Conservation (phyloP, 2,797 vertebrate genomes). For the Aulostomus chinensis region DNA sequence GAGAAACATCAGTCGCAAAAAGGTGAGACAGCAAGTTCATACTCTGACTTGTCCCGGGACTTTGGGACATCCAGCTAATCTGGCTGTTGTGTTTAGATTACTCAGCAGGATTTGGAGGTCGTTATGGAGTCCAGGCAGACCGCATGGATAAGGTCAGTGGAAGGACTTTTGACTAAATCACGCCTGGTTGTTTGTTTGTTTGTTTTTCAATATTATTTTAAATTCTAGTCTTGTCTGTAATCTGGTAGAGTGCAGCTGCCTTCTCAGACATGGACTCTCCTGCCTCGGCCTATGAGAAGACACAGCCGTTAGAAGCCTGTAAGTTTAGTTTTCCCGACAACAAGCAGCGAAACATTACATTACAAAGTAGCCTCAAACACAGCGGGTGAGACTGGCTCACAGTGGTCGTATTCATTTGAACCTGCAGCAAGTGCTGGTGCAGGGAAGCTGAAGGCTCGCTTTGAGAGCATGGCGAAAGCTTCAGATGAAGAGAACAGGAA, state of each 20-base stretch:
- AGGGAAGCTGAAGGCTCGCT: conserved; percentile 87
- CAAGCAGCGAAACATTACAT: no score
- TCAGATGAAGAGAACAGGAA: conserved; percentile 84
- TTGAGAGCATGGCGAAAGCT: conserved; percentile 89
- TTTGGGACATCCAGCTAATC: conserved; percentile 2
- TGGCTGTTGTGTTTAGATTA: conserved; percentile 81
- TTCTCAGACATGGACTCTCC: conserved; percentile 90
- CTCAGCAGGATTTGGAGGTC: conserved; percentile 92
- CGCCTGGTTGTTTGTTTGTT: no score
- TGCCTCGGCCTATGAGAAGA: conserved; percentile 87
- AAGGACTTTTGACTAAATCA: no score
- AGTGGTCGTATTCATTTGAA: not conserved
- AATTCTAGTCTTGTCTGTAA: conserved; percentile 3
- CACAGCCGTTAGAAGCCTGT: conserved; percentile 88
- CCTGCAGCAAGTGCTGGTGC: conserved; percentile 81
- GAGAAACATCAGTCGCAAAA: conserved; percentile 85
- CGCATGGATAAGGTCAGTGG: conserved; percentile 89
- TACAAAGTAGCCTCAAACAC: no score
- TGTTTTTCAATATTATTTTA: no score
- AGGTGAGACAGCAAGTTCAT: conserved; percentile 53
- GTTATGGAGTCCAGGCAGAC: conserved; percentile 89
- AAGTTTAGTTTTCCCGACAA: conserved; percentile 50
- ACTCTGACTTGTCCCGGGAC: not conserved
- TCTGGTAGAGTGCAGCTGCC: conserved; percentile 83
- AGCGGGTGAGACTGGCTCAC: no score